Evolutionary conservation across 1,140 invertebrate species (phyloP), one percentile per base, ranked within the genome.

Genomic region (Drosophila pseudoananassae): DNA sequence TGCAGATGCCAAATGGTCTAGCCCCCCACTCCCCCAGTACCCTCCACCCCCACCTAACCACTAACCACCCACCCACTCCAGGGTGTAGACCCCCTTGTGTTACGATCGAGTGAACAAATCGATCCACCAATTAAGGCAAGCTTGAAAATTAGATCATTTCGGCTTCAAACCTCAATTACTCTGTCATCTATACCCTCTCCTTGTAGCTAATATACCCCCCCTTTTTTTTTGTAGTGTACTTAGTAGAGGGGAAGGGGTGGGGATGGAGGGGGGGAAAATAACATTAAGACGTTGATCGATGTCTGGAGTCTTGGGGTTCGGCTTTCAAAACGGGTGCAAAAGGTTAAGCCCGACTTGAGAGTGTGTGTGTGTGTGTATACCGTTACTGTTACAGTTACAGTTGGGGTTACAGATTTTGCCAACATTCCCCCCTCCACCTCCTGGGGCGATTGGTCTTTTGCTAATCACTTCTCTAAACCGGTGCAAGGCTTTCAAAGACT

Each of bases 401-500:
- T 38, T 72, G 20, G 20, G 20, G 20, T 20, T 20, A 20, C 20
- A 20, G 20, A 20, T 53, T 53, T 50, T 46, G 68, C 70, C 49
- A 53, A 31, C 27, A 66, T 15, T 31, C 40, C 14, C 40, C 4
- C 40, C 4, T 6, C 40, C 14, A 4, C 3, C 5, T 4, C 40
- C 15, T 4, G 5, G 7, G 38, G 15, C 17, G 43, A 17, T 69
- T 17, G 65, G 15, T 70, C 50, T 73, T 74, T 57, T 20, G 52
- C 72, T 71, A 85, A 84, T 85, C 71, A 80, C 63, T 76, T 59
- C 43, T 66, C 51, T 76, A 68, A 76, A 84, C 76, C 78, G 71
- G 80, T 74, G 76, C 80, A 84, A 51, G 49, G 80, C 76, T 85
- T 81, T 85, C 76, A 85, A 84, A 20, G 20, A 20, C 20, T 20